Evolutionary conservation across 2,888 invertebrate species (phyloP).

Genomic region (Sesia apiformis): DNA sequence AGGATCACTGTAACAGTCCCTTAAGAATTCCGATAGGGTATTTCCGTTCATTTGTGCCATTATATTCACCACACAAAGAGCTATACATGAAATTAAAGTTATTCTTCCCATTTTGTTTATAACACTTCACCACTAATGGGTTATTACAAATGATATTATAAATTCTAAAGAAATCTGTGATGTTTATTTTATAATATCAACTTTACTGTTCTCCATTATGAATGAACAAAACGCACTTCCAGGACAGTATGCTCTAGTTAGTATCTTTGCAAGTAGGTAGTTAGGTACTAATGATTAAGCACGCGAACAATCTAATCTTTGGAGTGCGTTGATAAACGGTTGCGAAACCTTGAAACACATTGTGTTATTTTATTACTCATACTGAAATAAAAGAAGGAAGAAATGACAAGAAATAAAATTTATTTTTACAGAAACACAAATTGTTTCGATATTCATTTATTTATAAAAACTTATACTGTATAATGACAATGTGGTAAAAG

Average conservation of each 20-base stretch:
- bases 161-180: too few relatives aligned
- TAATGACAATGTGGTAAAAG: too few relatives aligned
- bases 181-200: too few relatives aligned
- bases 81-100: not conserved
- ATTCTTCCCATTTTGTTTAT: slow-evolving; percentile 1
- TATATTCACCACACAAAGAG: slow-evolving; percentile 2
- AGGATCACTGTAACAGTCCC: slow-evolving; percentile 77
- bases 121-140: not conserved
- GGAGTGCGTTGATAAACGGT: slow-evolving; percentile 3
- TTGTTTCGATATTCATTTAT: too few relatives aligned
- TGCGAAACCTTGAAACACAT: not conserved
- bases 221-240: slow-evolving; percentile 1
- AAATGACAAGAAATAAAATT: too few relatives aligned
- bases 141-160: not conserved
- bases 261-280: not conserved
- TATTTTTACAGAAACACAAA: too few relatives aligned
- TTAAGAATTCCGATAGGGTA: slow-evolving; percentile 9
- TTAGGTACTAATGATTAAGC: slow-evolving; percentile 1
- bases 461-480: too few relatives aligned
- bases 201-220: too few relatives aligned
- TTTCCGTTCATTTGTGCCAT: slow-evolving; percentile 8
- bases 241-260: not conserved
- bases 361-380: not conserved
- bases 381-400: too few relatives aligned
- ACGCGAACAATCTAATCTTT: slow-evolving; percentile 13